These are phyloP conservation scores for Nerophis lumbriciformis DNA, from an alignment of 2,113 vertebrate genomes.

Conservation along the genomic window DNA sequence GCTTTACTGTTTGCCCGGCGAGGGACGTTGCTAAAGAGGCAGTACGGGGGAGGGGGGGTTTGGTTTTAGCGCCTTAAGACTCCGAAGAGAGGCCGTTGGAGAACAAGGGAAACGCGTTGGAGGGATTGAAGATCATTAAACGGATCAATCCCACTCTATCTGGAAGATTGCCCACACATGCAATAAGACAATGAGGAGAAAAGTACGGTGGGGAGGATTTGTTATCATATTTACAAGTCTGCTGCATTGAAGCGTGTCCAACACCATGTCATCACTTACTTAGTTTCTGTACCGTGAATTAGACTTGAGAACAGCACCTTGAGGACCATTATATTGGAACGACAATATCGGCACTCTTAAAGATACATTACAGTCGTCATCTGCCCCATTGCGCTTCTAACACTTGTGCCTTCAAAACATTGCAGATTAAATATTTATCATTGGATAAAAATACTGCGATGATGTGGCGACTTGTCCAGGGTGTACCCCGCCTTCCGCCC, in stretches of 20 bases:
- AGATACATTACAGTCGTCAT: no score
- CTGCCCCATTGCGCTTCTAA: no score
- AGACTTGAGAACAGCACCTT: not conserved
- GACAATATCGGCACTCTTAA: not conserved
- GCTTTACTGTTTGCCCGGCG: slow-evolving; percentile 57
- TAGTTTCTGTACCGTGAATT: not conserved
- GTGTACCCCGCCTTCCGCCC: no score
- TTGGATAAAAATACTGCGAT: no score
- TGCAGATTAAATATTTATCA: not conserved
- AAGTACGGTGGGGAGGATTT: slow-evolving; percentile 39
- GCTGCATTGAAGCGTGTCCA: slow-evolving; percentile 36
- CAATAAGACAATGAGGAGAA: slow-evolving; percentile 58
- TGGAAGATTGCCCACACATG: slow-evolving; percentile 64
- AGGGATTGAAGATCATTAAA: slow-evolving; percentile 63
- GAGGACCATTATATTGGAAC: not conserved
- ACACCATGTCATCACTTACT: slow-evolving; percentile 18
- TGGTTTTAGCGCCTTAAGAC: slow-evolving; percentile 46
- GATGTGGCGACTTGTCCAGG: no score
- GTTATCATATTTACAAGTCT: slow-evolving; percentile 61
- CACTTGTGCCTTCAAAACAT: no score
- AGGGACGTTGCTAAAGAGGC: slow-evolving; percentile 53
- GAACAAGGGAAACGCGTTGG: slow-evolving; percentile 43
- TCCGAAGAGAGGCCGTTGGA: slow-evolving; percentile 47
- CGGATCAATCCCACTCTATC: slow-evolving; percentile 61
- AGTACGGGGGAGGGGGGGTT: slow-evolving; percentile 12